phyloP scores from a whole-genome alignment of 1,140 invertebrate species.

The Epicauta chinensis region DNA sequence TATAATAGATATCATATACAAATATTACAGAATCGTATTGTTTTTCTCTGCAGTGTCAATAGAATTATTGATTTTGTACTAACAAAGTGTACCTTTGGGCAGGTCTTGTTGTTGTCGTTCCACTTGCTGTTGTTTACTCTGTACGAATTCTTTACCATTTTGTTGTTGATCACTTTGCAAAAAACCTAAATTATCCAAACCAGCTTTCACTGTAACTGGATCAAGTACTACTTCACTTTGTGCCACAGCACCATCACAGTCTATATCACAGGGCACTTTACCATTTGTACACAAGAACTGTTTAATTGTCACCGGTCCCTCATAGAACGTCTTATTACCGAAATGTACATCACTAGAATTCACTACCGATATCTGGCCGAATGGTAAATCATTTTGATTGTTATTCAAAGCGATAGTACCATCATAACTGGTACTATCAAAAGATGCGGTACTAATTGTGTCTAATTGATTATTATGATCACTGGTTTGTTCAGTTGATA shows the following conservation, averaged over 20 bases:
- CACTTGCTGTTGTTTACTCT: neutral
- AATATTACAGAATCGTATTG: too few relatives aligned
- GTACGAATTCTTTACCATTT: neutral
- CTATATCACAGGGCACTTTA: neutral
- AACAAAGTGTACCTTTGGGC: too few relatives aligned
- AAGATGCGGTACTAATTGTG: slow-evolving; percentile 11
- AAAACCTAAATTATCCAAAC: neutral
- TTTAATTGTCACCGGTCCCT: slow-evolving; percentile 60
- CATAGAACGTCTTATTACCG: slow-evolving; percentile 58
- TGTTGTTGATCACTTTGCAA: neutral
- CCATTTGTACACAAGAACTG: slow-evolving; percentile 49
- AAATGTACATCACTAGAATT: slow-evolving; percentile 58
- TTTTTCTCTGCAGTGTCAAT: too few relatives aligned
- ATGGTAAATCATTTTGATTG: slow-evolving; percentile 27
- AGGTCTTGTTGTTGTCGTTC: too few relatives aligned
- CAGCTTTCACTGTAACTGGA: neutral
- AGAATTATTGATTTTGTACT: too few relatives aligned
- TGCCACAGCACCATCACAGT: slow-evolving; percentile 1
- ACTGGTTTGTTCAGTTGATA: neutral
- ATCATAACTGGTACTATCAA: neutral
- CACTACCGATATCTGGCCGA: slow-evolving; percentile 50
- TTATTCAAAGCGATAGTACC: slow-evolving; percentile 6
- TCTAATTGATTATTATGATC: slow-evolving; percentile 5
- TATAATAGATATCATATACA: too few relatives aligned
- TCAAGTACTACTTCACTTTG: slow-evolving; percentile 9